phyloP scores from a whole-genome alignment of 2,888 invertebrate species.

The Latrodectus elegans region DNA sequence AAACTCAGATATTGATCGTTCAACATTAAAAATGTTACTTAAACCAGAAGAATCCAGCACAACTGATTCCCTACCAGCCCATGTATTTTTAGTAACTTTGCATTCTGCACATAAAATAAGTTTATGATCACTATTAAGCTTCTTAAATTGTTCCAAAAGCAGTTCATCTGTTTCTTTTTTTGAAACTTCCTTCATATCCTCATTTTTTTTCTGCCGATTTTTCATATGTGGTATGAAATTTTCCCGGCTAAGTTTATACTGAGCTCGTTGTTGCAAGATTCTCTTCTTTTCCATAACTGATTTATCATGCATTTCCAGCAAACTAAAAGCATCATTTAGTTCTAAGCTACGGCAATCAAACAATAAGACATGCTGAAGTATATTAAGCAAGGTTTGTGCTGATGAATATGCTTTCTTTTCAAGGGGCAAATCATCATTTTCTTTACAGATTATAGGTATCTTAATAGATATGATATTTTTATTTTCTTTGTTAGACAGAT shows the following conservation, averaged over 20 bases:
- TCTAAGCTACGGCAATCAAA: constrained; percentile 33
- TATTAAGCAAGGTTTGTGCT: constrained; percentile 13
- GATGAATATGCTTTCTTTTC: not conserved
- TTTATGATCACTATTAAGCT: constrained; percentile 20
- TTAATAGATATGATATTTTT: no score
- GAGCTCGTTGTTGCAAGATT: not conserved
- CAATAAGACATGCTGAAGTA: constrained; percentile 35
- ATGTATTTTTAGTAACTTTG: constrained; percentile 40
- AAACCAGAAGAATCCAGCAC: not conserved
- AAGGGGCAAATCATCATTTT: constrained; percentile 9
- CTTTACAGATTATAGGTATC: not conserved
- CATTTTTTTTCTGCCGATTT: not conserved
- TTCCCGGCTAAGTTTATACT: not conserved
- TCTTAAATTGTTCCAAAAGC: constrained; percentile 21
- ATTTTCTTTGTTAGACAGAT: not conserved
- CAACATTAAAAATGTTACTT: constrained; percentile 22
- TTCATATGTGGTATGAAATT: not conserved
- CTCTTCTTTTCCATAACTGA: constrained; percentile 1
- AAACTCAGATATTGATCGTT: constrained; percentile 35
- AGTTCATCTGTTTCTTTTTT: not conserved
- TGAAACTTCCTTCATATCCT: not conserved
- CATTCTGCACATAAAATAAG: constrained; percentile 29
- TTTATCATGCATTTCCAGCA: constrained; percentile 30
- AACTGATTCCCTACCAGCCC: constrained; percentile 34
- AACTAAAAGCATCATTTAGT: not conserved